Evolutionary conservation across 2,888 invertebrate genomes (phyloP).

Genomic region (Apomyelois bistriatella): DNA sequence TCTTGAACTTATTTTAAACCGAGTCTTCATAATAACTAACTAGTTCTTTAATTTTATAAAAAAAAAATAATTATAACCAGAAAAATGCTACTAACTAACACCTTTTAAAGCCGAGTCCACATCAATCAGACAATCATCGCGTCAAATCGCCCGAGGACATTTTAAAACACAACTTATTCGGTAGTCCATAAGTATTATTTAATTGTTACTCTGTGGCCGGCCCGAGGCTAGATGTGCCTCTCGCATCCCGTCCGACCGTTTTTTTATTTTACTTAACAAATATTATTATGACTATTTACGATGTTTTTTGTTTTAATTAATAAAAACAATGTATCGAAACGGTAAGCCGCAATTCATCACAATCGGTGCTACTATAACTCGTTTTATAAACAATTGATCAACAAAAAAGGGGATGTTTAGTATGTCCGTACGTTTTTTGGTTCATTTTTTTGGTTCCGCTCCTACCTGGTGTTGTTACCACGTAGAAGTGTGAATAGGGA

Average conservation of each 20-base stretch:
- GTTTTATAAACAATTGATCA: constrained; percentile 64
- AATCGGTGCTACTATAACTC: constrained; percentile 57
- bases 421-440: constrained; percentile 64
- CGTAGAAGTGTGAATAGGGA: constrained; percentile 61
- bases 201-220: constrained; percentile 67
- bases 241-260: constrained; percentile 35
- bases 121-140: constrained; percentile 65
- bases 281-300: constrained; percentile 4
- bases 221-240: constrained; percentile 48
- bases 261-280: constrained; percentile 17
- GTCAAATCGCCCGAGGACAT: constrained; percentile 70
- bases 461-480: constrained; percentile 65
- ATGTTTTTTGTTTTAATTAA: constrained; percentile 32
- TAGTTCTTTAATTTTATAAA: neutral
- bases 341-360: constrained; percentile 58
- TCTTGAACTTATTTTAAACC: no score
- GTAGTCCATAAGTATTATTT: constrained; percentile 76
- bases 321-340: constrained; percentile 32
- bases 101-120: constrained; percentile 41
- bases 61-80: constrained; percentile 23
- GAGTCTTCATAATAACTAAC: no score
- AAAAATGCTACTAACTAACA: constrained; percentile 35
- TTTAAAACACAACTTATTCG: constrained; percentile 69
- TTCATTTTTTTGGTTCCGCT: constrained; percentile 66
- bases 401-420: constrained; percentile 76